Base-by-base conservation (phyloP, 2,113 vertebrate genomes). In the Pelodiscus sinensis region DNA sequence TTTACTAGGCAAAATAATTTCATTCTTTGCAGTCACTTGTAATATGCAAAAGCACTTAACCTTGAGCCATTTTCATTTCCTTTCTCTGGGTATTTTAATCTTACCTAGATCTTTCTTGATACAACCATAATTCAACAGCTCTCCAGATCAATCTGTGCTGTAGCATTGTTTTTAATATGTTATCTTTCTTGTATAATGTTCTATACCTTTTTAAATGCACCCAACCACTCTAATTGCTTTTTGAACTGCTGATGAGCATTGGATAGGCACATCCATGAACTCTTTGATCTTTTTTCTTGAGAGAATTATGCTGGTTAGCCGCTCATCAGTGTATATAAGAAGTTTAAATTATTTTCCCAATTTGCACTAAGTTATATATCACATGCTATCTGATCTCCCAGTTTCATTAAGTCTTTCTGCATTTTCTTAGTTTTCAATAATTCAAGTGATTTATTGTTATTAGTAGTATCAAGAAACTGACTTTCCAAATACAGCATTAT, bases 401-500 rank as follows among this genome's bases (percentile, higher is more conserved):
- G 38, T 35, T 85, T 25, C 31, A 38, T n/a, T 44, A 85, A 91
- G 84, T 91, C 51, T 51, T 80, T 83, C 71, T 84, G 79, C 57
- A 71, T 85, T 92, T 68, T 31, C 29, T 65, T 4, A 54, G 81
- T 87, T 92, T 90, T 73, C 2, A 2, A 78, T 81, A 81, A 85
- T 84, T 86, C 87, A 44, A 24, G 18, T 0, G 56, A 88, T 87
- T 80, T 65, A 84, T 83, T 85, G 92, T 95, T 96, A 92, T 82
- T 90, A 92, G 78, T 50, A 27, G 93, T 44, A 71, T 91, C 84
- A 81, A 84, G 94, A 27, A 78, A 82, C 82, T 85, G 73, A 38
- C 91, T 90, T 87, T 88, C 91, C 93, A 94, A 71, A 86, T 80
- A 92, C 57, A 77, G 91, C 57, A 56, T n/a, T 68, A 16, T n/a